phyloP scores from a whole-genome alignment of 2,113 vertebrate genomes.

The Carassius auratus region DNA sequence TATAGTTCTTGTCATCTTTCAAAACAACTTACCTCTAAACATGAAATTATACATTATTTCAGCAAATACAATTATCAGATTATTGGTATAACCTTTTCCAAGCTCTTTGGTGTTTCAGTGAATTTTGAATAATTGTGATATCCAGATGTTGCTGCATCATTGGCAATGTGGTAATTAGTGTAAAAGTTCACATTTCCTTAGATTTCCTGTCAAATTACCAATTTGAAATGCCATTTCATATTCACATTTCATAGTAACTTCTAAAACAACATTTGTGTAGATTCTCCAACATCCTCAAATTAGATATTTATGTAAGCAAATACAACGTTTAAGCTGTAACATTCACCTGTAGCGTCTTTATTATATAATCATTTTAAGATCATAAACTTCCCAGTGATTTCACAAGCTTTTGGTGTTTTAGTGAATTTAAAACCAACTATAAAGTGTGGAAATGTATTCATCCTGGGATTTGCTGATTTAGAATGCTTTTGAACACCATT shows the following conservation, averaged over 20 bases:
- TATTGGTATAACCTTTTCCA: too few relatives aligned
- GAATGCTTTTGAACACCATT: too few relatives aligned
- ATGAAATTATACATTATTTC: too few relatives aligned
- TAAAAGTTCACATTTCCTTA: not conserved
- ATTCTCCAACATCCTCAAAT: slow-evolving; percentile 70
- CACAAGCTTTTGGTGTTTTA: not conserved
- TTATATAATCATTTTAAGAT: not conserved
- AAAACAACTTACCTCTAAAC: too few relatives aligned
- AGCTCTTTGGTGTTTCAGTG: not conserved
- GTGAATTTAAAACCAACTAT: not conserved
- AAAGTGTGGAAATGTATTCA: not conserved
- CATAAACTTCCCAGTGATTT: not conserved
- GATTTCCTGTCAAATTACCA: not conserved
- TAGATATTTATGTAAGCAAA: not conserved
- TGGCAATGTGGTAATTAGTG: not conserved
- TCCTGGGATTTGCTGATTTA: too few relatives aligned
- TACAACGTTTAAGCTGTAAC: not conserved
- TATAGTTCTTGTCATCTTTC: not conserved
- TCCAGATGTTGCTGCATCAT: not conserved
- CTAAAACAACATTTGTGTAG: not conserved
- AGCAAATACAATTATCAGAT: too few relatives aligned
- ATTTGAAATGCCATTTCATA: not conserved
- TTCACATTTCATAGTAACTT: not conserved
- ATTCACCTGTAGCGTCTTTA: not conserved
- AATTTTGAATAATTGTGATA: not conserved